phyloP scores from a whole-genome alignment of 2,113 vertebrate species.

The Zosterops pallidus region DNA sequence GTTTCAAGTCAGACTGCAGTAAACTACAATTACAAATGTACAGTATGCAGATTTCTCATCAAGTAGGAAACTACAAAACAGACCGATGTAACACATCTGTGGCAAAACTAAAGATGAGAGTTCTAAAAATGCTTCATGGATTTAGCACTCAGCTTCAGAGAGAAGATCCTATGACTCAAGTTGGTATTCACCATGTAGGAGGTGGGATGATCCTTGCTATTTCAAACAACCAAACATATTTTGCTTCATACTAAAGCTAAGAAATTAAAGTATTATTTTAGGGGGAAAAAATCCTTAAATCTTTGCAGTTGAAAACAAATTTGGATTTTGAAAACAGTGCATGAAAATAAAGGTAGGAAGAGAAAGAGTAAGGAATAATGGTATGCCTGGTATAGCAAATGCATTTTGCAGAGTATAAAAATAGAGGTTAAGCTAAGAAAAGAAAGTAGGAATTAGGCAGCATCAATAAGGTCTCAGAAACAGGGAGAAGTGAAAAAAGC shows the following conservation, averaged over 20 bases:
- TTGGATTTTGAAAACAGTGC: neutral
- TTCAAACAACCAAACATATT: neutral
- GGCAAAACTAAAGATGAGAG: neutral
- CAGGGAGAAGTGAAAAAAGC: neutral
- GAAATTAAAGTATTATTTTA: neutral
- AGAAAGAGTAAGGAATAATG: neutral
- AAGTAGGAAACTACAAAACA: neutral
- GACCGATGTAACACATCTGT: neutral
- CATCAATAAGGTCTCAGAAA: neutral
- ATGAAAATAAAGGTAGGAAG: neutral
- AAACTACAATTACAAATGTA: neutral
- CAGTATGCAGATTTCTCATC: neutral
- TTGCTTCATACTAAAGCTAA: neutral
- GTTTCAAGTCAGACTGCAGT: neutral
- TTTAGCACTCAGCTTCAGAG: neutral
- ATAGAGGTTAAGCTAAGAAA: neutral
- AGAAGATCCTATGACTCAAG: neutral
- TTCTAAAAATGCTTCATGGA: neutral
- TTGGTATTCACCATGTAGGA: neutral
- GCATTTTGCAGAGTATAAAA: neutral
- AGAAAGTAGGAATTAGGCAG: neutral
- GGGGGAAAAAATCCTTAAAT: fast-evolving
- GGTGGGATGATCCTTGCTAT: neutral
- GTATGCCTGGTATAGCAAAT: neutral
- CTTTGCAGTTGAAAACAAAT: neutral